These are phyloP conservation scores for Isurus oxyrinchus DNA, from an alignment of 2,113 vertebrate species.

Conservation along the genomic window DNA sequence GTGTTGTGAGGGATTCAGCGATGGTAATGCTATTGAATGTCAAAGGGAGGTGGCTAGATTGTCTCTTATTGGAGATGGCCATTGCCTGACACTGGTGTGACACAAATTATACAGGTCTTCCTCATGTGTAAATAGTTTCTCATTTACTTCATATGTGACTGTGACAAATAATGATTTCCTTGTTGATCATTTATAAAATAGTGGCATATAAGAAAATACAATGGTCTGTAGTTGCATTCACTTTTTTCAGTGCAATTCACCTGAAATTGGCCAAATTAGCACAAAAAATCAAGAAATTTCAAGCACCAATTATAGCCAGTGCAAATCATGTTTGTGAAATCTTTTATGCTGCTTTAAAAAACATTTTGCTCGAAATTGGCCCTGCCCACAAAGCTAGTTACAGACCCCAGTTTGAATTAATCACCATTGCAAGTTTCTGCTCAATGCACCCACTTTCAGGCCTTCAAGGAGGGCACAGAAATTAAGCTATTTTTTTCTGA, in stretches of 20 bases:
- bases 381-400: not conserved
- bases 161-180: not conserved
- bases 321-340: not conserved
- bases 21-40: no score
- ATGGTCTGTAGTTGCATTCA: not conserved
- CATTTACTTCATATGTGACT: not conserved
- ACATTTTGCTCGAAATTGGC: not conserved
- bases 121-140: not conserved
- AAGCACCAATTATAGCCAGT: not conserved
- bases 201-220: not conserved
- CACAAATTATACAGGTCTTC: not conserved
- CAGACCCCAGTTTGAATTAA: not conserved
- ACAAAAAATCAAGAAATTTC: not conserved
- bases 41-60: no score
- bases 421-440: not conserved
- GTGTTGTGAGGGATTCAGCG: no score
- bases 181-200: not conserved
- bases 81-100: no score
- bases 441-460: not conserved
- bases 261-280: not conserved
- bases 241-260: not conserved
- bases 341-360: not conserved
- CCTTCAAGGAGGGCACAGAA: not conserved
- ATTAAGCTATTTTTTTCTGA: not conserved
- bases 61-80: no score